Conservation (phyloP, 2,797 vertebrate genomes). For the Toxotes lorentzi region DNA sequence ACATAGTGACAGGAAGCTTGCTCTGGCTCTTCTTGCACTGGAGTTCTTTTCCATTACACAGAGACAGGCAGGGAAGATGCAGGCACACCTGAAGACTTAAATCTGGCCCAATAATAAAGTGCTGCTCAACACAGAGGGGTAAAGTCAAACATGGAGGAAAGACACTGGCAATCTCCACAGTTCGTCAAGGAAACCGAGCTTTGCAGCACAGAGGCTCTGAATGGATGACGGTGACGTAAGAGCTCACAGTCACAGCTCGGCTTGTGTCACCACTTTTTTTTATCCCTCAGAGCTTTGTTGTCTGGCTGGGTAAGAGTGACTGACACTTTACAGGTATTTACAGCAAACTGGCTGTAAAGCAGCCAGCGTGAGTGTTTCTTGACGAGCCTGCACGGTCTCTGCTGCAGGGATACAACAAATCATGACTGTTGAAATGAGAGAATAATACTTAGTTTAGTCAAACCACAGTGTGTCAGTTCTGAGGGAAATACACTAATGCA, state of each 20-base stretch:
- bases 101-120: background rate
- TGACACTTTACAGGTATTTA: conserved; percentile 29
- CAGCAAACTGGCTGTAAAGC: conserved; percentile 11
- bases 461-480: too few relatives aligned
- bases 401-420: too few relatives aligned
- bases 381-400: too few relatives aligned
- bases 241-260: conserved; percentile 33
- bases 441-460: too few relatives aligned
- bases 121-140: background rate
- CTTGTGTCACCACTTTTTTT: conserved; percentile 45
- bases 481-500: too few relatives aligned
- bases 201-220: conserved; percentile 17
- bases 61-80: conserved; percentile 26
- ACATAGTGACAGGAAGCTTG: conserved; percentile 54
- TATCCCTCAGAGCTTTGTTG: conserved; percentile 62
- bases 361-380: background rate
- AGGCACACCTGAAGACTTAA: conserved; percentile 33
- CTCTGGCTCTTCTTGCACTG: conserved; percentile 47
- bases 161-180: conserved; percentile 1
- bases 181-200: conserved; percentile 33
- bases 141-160: background rate
- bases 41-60: conserved; percentile 78
- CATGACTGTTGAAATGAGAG: too few relatives aligned
- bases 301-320: conserved; percentile 41
- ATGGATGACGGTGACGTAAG: conserved; percentile 53